Evolutionary conservation across 1,140 invertebrate genomes (phyloP).

Genomic region (Brachystomella parvula): DNA sequence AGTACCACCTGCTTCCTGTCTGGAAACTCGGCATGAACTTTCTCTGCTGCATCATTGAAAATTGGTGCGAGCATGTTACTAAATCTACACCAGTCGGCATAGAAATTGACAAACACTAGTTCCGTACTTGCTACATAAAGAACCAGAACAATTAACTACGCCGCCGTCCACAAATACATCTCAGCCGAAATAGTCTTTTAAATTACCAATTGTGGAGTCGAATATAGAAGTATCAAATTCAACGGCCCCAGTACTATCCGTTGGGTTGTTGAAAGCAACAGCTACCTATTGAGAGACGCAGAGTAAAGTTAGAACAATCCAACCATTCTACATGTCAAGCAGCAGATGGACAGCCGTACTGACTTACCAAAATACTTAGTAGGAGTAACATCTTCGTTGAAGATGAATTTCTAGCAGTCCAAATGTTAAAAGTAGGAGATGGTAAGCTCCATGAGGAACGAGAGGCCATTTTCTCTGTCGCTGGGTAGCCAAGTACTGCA

Average conservation of each 20-base stretch:
- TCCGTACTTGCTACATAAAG: slow-evolving; percentile 78
- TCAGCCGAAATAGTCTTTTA: too few relatives aligned
- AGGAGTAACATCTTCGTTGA: background rate
- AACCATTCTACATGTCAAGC: background rate
- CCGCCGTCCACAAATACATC: background rate
- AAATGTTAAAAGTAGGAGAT: background rate
- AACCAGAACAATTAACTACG: slow-evolving; percentile 36
- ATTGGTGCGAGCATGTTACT: slow-evolving; percentile 93
- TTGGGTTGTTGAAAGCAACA: slow-evolving; percentile 40
- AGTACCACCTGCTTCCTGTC: slow-evolving; percentile 77
- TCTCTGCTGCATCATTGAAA: slow-evolving; percentile 90
- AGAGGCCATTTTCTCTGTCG: background rate
- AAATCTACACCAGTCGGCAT: slow-evolving; percentile 93
- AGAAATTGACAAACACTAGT: slow-evolving; percentile 96
- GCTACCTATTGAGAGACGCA: slow-evolving; percentile 33
- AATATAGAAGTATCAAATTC: slow-evolving; percentile 67
- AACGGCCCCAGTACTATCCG: slow-evolving; percentile 55
- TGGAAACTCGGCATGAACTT: slow-evolving; percentile 69
- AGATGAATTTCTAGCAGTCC: too few relatives aligned
- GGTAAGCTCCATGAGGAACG: background rate
- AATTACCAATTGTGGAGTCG: slow-evolving; percentile 68
- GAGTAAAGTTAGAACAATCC: background rate
- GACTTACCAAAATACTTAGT: background rate
- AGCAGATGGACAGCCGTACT: background rate
- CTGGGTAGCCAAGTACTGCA: background rate